phyloP scores from a whole-genome alignment of 2,797 vertebrate genomes.

The Scleropages formosus region DNA sequence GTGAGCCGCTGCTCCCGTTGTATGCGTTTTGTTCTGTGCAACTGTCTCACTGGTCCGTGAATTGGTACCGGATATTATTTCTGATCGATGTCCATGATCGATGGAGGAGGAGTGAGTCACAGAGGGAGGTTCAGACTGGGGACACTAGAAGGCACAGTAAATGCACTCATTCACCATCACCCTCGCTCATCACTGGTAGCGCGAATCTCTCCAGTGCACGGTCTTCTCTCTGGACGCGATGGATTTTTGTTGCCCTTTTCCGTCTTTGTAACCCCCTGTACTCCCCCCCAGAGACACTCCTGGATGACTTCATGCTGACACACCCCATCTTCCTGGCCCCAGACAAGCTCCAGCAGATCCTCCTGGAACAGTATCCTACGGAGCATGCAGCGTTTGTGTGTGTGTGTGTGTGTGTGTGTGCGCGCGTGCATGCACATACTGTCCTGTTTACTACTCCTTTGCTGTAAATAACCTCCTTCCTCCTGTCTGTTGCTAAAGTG shows the following conservation, averaged over 20 bases:
- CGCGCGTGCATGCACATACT: conserved; percentile 21
- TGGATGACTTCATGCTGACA: conserved; percentile 94
- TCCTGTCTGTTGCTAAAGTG: neutral
- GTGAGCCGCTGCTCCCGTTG: no score
- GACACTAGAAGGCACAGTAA: no score
- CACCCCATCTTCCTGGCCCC: conserved; percentile 92
- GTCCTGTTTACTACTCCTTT: conserved; percentile 27
- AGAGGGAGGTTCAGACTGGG: no score
- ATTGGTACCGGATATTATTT: no score
- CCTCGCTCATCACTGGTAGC: no score
- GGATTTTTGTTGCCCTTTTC: neutral
- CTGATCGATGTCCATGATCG: no score
- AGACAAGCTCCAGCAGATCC: conserved; percentile 87
- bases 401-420: conserved; percentile 4
- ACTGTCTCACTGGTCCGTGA: no score
- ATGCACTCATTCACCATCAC: no score
- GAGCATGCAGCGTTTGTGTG: conserved; percentile 19
- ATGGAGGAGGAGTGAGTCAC: no score
- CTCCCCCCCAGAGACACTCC: conserved; percentile 74
- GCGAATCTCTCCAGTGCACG: no score
- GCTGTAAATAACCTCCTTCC: neutral
- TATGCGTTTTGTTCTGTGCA: no score
- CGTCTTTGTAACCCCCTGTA: conserved; percentile 34
- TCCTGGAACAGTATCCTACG: conserved; percentile 94
- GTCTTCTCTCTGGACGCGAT: no score